These are phyloP conservation scores for Mechanitis messenoides DNA, from an alignment of 2,888 invertebrate species.

Conservation along the genomic window DNA sequence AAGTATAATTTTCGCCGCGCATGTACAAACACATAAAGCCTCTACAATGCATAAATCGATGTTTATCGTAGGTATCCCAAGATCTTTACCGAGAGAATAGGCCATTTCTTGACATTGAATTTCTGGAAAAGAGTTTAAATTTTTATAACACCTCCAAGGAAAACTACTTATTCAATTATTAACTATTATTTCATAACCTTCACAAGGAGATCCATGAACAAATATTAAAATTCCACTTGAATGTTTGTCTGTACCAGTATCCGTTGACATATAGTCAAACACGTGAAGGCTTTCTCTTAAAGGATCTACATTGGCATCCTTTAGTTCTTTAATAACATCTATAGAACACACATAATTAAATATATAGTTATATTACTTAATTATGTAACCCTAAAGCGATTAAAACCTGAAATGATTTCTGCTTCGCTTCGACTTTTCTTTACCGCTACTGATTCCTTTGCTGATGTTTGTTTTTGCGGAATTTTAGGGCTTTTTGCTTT, in stretches of 20 bases:
- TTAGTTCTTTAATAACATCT: slow-evolving; percentile 58
- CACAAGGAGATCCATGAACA: slow-evolving; percentile 62
- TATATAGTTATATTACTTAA: neutral
- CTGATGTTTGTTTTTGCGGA: slow-evolving; percentile 29
- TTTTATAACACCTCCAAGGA: neutral
- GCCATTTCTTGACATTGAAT: slow-evolving; percentile 61
- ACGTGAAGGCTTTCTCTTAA: slow-evolving; percentile 47
- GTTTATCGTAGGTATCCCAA: slow-evolving; percentile 65
- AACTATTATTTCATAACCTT: slow-evolving; percentile 45
- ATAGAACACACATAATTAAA: slow-evolving; percentile 23
- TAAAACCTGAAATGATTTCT: slow-evolving; percentile 57
- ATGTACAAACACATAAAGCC: slow-evolving; percentile 50
- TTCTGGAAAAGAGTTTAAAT: slow-evolving; percentile 42
- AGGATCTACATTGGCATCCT: slow-evolving; percentile 52
- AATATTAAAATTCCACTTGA: slow-evolving; percentile 60
- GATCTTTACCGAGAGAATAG: slow-evolving; percentile 55
- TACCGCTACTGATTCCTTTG: slow-evolving; percentile 36
- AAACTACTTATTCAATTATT: slow-evolving; percentile 2
- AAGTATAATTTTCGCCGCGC: slow-evolving; percentile 44
- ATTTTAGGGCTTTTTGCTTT: slow-evolving; percentile 49
- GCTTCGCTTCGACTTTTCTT: slow-evolving; percentile 51
- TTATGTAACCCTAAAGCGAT: slow-evolving; percentile 1
- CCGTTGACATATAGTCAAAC: slow-evolving; percentile 35
- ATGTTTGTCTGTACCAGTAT: slow-evolving; percentile 36
- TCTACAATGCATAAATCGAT: slow-evolving; percentile 71